Evolutionary conservation across 2,113 vertebrate genomes (phyloP).

Genomic region (Grallaria varia): DNA sequence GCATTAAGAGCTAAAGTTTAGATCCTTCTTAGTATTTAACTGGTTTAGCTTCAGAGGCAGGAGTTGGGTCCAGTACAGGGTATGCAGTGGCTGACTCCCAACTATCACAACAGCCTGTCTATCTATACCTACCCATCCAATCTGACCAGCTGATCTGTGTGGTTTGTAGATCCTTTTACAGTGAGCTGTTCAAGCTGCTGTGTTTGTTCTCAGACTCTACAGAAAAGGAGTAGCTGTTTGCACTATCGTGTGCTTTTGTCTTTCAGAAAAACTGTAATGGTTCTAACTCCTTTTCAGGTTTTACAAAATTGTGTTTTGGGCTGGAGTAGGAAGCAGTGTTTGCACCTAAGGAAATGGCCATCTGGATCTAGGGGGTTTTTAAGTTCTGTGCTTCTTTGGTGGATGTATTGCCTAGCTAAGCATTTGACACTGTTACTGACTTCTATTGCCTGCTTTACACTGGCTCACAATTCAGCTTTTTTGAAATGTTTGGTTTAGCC

Average conservation of each 20-base stretch:
- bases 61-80: neutral
- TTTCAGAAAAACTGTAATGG: neutral
- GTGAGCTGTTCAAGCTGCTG: neutral
- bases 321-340: neutral
- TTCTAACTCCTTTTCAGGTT: neutral
- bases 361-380: neutral
- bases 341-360: neutral
- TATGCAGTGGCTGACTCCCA: neutral
- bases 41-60: neutral
- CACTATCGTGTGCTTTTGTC: neutral
- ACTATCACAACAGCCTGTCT: neutral
- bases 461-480: neutral
- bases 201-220: neutral
- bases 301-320: neutral
- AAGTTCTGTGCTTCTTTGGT: neutral
- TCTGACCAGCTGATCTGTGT: accelerated
- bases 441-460: neutral
- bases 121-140: neutral
- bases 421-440: neutral
- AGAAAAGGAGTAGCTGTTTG: neutral
- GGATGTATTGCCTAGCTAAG: neutral
- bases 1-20: neutral
- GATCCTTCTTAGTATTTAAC: neutral
- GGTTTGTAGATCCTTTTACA: neutral
- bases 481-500: neutral